phyloP scores from a whole-genome alignment of 37 sponge, comb jelly and placozoan genomes.

The Mnemiopsis leidyi region DNA sequence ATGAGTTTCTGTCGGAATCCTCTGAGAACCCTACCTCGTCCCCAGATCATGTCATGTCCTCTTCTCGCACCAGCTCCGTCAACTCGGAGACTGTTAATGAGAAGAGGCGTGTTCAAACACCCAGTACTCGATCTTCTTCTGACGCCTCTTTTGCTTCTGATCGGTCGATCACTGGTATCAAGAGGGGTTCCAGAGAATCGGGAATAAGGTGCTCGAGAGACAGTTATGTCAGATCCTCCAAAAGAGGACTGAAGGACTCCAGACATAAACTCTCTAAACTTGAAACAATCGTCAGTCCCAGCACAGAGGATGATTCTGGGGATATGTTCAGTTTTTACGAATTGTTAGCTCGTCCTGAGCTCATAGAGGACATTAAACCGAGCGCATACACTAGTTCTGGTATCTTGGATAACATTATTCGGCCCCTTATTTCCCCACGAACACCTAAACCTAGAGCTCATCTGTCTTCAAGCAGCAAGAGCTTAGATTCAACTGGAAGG shows the following conservation, averaged over 20 bases:
- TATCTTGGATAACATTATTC: neutral
- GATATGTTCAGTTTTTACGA: conserved; percentile 48
- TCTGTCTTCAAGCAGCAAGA: neutral
- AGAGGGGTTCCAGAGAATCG: conserved; percentile 9
- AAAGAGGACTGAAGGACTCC: neutral
- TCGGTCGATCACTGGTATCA: neutral
- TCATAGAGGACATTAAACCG: neutral
- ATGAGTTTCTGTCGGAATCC: conserved; percentile 23
- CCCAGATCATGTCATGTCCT: neutral
- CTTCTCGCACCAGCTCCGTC: conserved; percentile 17
- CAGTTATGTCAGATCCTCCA: neutral
- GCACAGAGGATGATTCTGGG: neutral
- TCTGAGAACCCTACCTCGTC: neutral
- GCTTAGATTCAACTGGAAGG: neutral
- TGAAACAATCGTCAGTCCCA: conserved; percentile 17
- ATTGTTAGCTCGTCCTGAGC: conserved; percentile 5
- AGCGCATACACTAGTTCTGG: neutral
- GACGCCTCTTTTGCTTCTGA: conserved; percentile 21
- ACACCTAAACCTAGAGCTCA: neutral
- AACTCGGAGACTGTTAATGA: neutral
- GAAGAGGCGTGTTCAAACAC: neutral
- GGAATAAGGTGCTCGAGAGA: conserved; percentile 26
- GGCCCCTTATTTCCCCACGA: neutral
- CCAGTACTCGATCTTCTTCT: conserved; percentile 20
- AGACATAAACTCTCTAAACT: neutral